phyloP scores from a whole-genome alignment of 1,140 invertebrate genomes.

The Calliphora vicina region DNA sequence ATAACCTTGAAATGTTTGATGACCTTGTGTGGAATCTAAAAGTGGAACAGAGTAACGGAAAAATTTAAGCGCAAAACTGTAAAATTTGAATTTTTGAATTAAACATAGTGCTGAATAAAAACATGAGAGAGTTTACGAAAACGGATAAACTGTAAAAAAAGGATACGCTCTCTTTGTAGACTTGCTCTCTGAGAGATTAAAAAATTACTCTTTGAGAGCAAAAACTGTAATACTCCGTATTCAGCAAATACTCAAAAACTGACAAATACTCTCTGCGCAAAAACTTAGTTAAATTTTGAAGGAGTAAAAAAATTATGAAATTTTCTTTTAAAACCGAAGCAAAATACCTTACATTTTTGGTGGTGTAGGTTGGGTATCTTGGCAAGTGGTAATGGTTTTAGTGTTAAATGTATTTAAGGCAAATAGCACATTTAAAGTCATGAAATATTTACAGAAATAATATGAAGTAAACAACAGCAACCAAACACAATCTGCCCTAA shows the following conservation, averaged over 20 bases:
- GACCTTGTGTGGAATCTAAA: neutral
- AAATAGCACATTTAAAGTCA: neutral
- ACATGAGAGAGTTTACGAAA: neutral
- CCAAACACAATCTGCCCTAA: neutral
- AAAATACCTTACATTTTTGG: neutral
- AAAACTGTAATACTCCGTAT: neutral
- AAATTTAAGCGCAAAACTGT: neutral
- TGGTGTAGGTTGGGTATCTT: neutral
- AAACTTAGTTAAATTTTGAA: neutral
- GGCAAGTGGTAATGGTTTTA: neutral
- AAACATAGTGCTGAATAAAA: neutral
- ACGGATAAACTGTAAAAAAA: neutral
- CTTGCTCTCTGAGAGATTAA: neutral
- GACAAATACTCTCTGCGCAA: neutral
- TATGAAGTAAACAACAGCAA: neutral
- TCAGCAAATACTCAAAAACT: neutral
- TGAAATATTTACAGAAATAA: neutral
- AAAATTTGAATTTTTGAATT: neutral
- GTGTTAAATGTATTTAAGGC: neutral
- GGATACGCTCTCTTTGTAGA: neutral
- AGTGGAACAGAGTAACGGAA: neutral
- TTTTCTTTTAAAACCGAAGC: neutral
- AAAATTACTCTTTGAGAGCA: neutral
- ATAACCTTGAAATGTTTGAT: constrained; percentile 6
- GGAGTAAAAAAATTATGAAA: too few relatives aligned